phyloP scores from a whole-genome alignment of 2,797 vertebrate genomes.

The Muscicapa striata region DNA sequence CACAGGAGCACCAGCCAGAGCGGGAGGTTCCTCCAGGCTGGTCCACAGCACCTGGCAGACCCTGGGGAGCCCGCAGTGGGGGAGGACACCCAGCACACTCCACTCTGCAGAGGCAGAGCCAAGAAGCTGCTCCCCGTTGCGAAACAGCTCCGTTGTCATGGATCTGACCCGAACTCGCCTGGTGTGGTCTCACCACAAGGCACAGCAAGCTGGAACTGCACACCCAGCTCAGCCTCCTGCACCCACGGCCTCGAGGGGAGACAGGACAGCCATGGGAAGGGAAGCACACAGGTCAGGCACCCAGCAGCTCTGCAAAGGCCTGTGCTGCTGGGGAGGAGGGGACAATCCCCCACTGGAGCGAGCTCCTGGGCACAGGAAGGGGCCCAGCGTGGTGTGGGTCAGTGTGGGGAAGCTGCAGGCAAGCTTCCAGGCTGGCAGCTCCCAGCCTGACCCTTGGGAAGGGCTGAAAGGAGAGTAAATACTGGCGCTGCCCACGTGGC shows the following conservation, averaged over 20 bases:
- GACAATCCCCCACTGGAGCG: not conserved
- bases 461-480: constrained; percentile 48
- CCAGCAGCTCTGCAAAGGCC: not conserved
- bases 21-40: not conserved
- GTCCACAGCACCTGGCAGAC: not conserved
- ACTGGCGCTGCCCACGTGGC: constrained; percentile 55
- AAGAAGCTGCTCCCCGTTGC: not conserved
- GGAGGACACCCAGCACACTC: not conserved
- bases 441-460: constrained; percentile 39
- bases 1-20: not conserved
- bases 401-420: not conserved
- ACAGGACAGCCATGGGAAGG: not conserved
- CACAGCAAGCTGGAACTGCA: not conserved
- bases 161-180: constrained; percentile 28
- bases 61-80: not conserved
- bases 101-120: not conserved
- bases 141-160: constrained; percentile 20
- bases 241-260: not conserved
- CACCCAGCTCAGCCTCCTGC: not conserved
- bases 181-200: constrained; percentile 8
- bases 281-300: not conserved
- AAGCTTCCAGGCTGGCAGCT: constrained; percentile 42
- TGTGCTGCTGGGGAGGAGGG: not conserved
- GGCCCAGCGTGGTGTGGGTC: not conserved
- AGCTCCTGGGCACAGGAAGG: not conserved